phyloP scores from a whole-genome alignment of 2,113 vertebrate species.

The Donacobius atricapilla region DNA sequence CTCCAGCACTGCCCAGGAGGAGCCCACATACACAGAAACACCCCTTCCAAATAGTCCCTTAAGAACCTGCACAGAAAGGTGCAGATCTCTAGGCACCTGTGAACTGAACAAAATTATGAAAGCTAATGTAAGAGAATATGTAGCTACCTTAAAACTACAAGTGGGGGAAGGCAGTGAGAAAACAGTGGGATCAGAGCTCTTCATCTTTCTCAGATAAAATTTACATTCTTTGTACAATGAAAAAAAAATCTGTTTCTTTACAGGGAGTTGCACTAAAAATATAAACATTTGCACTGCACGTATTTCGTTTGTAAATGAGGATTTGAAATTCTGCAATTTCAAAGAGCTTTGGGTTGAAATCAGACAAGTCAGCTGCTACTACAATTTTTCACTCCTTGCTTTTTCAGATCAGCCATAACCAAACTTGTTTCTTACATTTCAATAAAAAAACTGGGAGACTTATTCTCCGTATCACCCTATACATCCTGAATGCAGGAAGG shows the following conservation, averaged over 20 bases:
- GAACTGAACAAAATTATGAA: not conserved
- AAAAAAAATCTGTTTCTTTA: not conserved
- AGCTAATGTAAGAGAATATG: not conserved
- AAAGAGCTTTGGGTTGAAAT: not conserved
- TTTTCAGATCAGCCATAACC: not conserved
- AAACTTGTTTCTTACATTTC: not conserved
- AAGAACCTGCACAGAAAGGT: not conserved
- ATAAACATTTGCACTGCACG: not conserved
- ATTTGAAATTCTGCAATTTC: not conserved
- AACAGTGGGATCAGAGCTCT: not conserved
- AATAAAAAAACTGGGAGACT: not conserved
- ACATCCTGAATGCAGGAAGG: not conserved
- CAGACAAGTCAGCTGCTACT: not conserved
- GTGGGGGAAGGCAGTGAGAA: not conserved
- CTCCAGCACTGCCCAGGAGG: fast-evolving
- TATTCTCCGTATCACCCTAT: not conserved
- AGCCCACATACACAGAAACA: fast-evolving
- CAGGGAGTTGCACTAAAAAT: not conserved
- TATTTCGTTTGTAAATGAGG: not conserved
- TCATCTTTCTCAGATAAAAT: not conserved
- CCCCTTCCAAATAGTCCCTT: not conserved
- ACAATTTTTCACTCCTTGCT: not conserved
- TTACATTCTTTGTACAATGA: not conserved
- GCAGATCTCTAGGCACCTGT: not conserved
- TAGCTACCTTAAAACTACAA: not conserved